A percentile compares a stretch with the other conserved stretches of the same genome.
These are phyloP conservation scores for Nephrotoma flavescens DNA, from an alignment of 2,888 invertebrate genomes.

Conservation along the genomic window DNA sequence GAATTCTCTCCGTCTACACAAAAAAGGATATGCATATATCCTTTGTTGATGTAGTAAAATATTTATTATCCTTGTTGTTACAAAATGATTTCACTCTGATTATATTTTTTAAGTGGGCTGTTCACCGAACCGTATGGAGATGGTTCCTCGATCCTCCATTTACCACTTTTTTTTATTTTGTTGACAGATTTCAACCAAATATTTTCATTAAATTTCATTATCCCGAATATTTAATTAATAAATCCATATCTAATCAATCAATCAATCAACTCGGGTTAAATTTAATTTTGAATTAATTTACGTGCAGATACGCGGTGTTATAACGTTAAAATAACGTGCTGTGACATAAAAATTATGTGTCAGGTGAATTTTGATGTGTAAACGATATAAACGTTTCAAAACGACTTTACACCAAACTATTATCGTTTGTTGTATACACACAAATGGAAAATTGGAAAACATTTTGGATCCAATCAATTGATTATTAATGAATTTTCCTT, in stretches of 20 bases:
- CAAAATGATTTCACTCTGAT: neutral
- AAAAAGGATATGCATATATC: neutral
- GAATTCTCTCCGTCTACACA: neutral
- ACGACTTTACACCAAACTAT: neutral
- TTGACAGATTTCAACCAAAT: neutral
- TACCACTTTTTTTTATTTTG: neutral
- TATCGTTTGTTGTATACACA: neutral
- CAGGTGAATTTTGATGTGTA: neutral
- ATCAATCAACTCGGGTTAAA: neutral
- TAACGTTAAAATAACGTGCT: neutral
- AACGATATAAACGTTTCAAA: neutral
- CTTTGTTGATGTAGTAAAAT: neutral
- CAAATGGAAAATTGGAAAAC: neutral
- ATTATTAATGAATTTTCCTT: neutral
- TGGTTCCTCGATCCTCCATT: neutral
- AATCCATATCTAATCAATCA: neutral
- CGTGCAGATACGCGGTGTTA: neutral
- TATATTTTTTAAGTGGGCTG: too few relatives aligned
- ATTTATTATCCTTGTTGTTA: neutral
- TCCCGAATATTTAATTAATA: neutral
- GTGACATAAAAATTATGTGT: neutral
- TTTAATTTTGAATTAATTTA: neutral
- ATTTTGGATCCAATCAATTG: neutral
- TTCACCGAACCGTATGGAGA: neutral
- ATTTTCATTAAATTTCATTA: too few relatives aligned